These are phyloP conservation scores for Bambusicola thoracicus DNA, from an alignment of 2,113 vertebrate species.

Conservation along the genomic window DNA sequence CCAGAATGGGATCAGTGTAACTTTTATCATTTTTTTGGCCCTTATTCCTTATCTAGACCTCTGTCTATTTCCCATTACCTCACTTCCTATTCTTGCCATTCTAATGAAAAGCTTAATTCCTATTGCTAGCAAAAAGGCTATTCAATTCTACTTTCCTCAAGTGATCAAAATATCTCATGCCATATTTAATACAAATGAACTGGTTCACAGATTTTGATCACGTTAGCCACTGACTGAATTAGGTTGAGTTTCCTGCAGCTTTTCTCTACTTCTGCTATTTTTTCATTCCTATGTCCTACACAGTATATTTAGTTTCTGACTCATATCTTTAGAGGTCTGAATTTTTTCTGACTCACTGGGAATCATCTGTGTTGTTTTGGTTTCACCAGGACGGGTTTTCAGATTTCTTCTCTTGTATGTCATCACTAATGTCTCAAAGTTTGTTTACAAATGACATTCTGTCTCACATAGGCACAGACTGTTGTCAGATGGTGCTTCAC, in stretches of 20 bases:
- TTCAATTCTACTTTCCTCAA: neutral
- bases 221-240: constrained; percentile 59
- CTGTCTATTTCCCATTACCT: neutral
- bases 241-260: constrained; percentile 51
- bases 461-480: neutral
- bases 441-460: constrained; percentile 66
- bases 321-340: constrained; percentile 75
- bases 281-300: constrained; percentile 57
- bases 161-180: neutral
- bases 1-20: neutral
- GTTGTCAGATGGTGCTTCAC: neutral
- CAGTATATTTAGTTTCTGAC: constrained; percentile 79
- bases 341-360: constrained; percentile 73
- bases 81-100: neutral
- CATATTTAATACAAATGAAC: neutral
- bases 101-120: neutral
- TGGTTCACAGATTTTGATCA: constrained; percentile 53
- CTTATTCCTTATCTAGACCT: neutral
- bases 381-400: constrained; percentile 62
- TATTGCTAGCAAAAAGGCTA: neutral
- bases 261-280: constrained; percentile 47
- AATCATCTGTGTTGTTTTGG: constrained; percentile 72
- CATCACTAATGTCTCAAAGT: constrained; percentile 52
- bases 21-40: neutral
- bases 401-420: constrained; percentile 64